Evolutionary conservation across 2,888 invertebrate genomes (phyloP).

Genomic region (Escarpia spicata): DNA sequence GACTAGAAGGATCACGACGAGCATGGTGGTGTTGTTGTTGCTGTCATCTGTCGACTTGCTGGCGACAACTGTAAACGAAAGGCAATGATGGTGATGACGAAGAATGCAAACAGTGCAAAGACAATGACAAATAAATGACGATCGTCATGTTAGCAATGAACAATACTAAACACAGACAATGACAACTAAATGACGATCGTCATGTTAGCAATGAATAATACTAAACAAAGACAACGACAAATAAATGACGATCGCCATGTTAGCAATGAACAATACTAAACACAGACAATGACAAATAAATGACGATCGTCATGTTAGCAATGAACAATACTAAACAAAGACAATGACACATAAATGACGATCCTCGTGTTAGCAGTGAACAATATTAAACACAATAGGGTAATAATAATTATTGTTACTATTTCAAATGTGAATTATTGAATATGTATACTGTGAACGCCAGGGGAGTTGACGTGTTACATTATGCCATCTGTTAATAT

Average conservation of each 20-base stretch:
- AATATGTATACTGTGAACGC: too few species aligned
- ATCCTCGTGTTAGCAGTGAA: too few species aligned
- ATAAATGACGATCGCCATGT: background rate
- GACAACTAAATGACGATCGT: background rate
- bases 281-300: too few species aligned
- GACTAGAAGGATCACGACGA: background rate
- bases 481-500: too few species aligned
- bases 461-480: too few species aligned
- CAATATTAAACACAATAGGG: background rate
- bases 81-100: background rate
- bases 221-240: too few species aligned
- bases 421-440: too few species aligned
- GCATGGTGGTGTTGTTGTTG: constrained; percentile 5
- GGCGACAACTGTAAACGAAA: background rate
- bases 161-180: background rate
- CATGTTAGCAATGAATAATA: background rate
- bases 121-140: background rate
- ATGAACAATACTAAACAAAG: background rate
- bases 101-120: background rate
- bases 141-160: background rate
- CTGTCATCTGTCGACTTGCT: background rate
- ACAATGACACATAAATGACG: too few species aligned
- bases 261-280: background rate
- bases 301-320: background rate
- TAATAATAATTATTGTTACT: background rate